A percentile compares a stretch with the other conserved stretches of the same genome.
Conservation (phyloP, 2,113 vertebrate species). For the Tamias sibiricus region DNA sequence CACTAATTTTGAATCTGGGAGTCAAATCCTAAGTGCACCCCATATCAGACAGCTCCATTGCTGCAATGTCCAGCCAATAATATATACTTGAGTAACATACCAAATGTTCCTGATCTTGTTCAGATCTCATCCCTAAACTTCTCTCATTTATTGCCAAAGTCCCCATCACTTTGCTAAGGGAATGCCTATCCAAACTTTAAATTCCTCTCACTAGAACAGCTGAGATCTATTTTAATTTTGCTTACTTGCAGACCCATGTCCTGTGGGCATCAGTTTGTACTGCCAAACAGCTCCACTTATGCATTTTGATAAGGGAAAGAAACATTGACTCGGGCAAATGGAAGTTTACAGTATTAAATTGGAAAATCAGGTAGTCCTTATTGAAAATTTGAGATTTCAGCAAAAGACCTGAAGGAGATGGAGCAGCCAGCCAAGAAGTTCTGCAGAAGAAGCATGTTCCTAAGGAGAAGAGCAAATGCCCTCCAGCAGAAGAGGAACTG, state of each 20-base stretch:
- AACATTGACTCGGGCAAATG: background rate
- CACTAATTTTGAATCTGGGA: background rate
- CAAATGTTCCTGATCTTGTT: background rate
- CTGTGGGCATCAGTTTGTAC: background rate
- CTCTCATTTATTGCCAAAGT: background rate
- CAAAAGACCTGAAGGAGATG: background rate
- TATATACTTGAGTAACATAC: background rate
- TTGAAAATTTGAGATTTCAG: background rate
- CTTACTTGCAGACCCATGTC: background rate
- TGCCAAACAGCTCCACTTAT: background rate
- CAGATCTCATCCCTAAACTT: background rate
- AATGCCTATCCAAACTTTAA: background rate
- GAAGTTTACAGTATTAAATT: background rate
- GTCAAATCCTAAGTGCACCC: background rate
- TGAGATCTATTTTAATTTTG: background rate
- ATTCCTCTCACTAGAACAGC: background rate
- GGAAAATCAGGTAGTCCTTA: background rate
- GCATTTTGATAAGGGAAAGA: background rate
- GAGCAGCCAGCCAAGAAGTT: background rate
- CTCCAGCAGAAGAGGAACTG: background rate
- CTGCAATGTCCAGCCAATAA: background rate
- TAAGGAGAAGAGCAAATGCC: background rate
- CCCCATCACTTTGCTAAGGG: background rate
- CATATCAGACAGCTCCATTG: background rate
- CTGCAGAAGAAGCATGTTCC: background rate